Conservation (phyloP, 1,140 invertebrate species). For the Pogonognathellus flavescens region DNA sequence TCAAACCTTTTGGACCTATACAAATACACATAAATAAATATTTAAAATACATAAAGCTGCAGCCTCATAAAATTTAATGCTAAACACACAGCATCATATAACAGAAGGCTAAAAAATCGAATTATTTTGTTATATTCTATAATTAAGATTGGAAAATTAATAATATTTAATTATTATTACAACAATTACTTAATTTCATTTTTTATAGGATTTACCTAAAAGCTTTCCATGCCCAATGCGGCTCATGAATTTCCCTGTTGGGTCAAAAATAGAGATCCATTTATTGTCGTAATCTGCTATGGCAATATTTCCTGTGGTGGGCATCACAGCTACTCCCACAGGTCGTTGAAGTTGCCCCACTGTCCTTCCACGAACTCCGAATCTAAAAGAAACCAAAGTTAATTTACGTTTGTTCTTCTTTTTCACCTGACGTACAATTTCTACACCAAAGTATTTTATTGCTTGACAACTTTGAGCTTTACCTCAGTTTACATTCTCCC, state of each 20-base stretch:
- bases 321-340: conserved; percentile 73
- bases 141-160: too few relatives aligned
- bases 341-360: conserved; percentile 75
- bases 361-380: conserved; percentile 72
- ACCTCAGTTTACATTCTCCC: conserved; percentile 70
- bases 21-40: background rate
- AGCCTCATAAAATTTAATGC: too few relatives aligned
- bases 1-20: conserved; percentile 73
- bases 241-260: conserved; percentile 74
- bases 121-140: too few relatives aligned
- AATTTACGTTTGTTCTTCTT: too few relatives aligned
- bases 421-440: too few relatives aligned
- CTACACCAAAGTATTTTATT: background rate
- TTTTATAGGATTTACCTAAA: too few relatives aligned
- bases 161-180: too few relatives aligned
- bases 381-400: conserved; percentile 65
- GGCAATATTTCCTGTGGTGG: conserved; percentile 73
- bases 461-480: background rate
- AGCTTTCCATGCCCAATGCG: conserved; percentile 74
- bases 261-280: conserved; percentile 74
- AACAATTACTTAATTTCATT: too few relatives aligned
- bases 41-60: too few relatives aligned
- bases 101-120: too few relatives aligned
- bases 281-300: conserved; percentile 77
- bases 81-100: too few relatives aligned